Evolutionary conservation across 1,140 invertebrate species (phyloP).

Genomic region (Zaprionus lachaisei): DNA sequence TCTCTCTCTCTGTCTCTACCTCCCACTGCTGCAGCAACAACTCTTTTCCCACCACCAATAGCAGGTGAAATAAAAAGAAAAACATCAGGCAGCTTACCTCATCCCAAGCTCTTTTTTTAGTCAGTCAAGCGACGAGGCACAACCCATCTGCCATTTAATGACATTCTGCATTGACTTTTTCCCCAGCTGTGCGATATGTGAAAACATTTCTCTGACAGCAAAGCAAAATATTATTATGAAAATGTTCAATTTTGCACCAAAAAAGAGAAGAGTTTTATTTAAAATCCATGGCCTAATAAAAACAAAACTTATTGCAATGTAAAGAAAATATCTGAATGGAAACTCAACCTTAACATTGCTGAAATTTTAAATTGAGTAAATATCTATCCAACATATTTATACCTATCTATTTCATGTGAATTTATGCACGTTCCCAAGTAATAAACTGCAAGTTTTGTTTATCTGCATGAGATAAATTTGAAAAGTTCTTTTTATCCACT

Average conservation of each 20-base stretch:
- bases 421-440: not conserved
- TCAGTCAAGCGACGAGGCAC: constrained; percentile 20
- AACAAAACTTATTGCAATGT: not conserved
- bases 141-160: constrained; percentile 30
- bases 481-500: constrained; percentile 14
- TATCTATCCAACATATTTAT: not conserved
- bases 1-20: not conserved
- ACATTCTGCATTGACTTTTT: constrained; percentile 40
- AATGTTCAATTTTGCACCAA: constrained; percentile 10
- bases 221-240: constrained; percentile 36
- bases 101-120: constrained; percentile 11
- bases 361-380: not conserved
- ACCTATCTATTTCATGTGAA: not conserved
- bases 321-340: too few species aligned
- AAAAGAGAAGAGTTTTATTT: too few species aligned
- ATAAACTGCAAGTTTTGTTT: constrained; percentile 10
- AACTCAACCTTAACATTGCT: not conserved
- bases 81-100: constrained; percentile 7
- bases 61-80: not conserved
- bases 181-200: constrained; percentile 24
- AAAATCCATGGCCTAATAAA: too few species aligned
- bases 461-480: constrained; percentile 25
- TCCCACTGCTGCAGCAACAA: not conserved
- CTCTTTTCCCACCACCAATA: constrained; percentile 3
- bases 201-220: constrained; percentile 33